Evolutionary conservation across 2,797 vertebrate species (phyloP).

Genomic region (Anguilla megastoma): DNA sequence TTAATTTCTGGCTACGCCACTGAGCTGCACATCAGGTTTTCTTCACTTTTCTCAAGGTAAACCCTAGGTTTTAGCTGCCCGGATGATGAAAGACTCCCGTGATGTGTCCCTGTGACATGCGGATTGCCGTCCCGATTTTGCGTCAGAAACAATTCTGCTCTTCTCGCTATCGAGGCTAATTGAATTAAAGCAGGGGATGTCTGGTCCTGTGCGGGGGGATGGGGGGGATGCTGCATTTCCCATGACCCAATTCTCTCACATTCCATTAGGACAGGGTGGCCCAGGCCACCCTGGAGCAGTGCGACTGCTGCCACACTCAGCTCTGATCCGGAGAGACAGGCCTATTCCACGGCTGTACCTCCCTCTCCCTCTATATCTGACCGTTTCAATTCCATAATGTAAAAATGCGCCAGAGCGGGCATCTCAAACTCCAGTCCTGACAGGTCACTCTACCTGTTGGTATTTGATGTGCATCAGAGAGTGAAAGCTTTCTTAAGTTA

Average conservation of each 20-base stretch:
- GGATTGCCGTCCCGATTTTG: constrained; percentile 29
- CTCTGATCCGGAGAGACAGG: constrained; percentile 8
- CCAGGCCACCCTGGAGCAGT: constrained; percentile 9
- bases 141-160: constrained; percentile 41
- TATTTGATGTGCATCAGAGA: background rate
- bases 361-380: background rate
- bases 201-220: constrained; percentile 45
- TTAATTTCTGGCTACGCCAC: too few species aligned
- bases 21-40: too few species aligned
- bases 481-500: background rate
- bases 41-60: background rate
- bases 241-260: constrained; percentile 66
- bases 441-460: background rate
- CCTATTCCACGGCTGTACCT: background rate
- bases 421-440: background rate
- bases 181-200: constrained; percentile 51
- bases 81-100: constrained; percentile 33
- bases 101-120: constrained; percentile 34
- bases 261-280: constrained; percentile 55
- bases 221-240: constrained; percentile 40
- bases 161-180: constrained; percentile 43
- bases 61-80: background rate
- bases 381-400: background rate
- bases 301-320: background rate
- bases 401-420: background rate